Evolutionary conservation across 1,140 invertebrate species (phyloP), one percentile per base, ranked within the genome.

Genomic region (Littorina saxatilis): DNA sequence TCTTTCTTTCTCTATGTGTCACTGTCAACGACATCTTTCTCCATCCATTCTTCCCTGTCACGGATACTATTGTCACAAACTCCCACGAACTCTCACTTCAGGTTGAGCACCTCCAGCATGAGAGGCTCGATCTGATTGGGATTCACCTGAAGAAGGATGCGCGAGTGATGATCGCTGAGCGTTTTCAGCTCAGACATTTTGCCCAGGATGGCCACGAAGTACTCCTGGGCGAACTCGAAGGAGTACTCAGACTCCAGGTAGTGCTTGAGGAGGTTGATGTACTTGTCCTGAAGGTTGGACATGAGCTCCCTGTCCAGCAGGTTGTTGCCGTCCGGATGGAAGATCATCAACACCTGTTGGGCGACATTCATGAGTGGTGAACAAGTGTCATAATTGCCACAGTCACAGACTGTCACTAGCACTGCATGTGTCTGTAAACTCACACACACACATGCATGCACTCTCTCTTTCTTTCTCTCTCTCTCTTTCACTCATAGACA

Each of bases 121-220:
- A 99, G 92, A 2, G 97, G 97, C 87, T 98, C 97, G 70, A 98
- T 96, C 89, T 96, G 94, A 76, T 95, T 95, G 73, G 97, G 97
- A 93, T 98, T 97, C 1, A 97, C 96, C 91, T 98, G 96, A 37
- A 98, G 93, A 91, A 97, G 97, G 39, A 98, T 96, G 40, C 95
- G 95, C 9, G 97, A 96, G 66, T 98, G 95, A 82, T 96, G 96
- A 84, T 97, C 96, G 82, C 97, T 96, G 47, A 98, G 93, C 90
- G 95, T 95, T 85, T 96, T 95, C 20, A 98, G 94, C 90, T 98
- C 97, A 47, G 95, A 94, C 86, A 98, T 95, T 92, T 97, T 97
- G 88, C 96, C 95, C 78, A 98, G 96, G 52, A 99, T 93, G 86
- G 96, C 95, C 20, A 86, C 82, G 82, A 89, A 90, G 29, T 90